Base-by-base conservation (phyloP, 2,113 vertebrate species). In the Myrmecophaga tridactyla region DNA sequence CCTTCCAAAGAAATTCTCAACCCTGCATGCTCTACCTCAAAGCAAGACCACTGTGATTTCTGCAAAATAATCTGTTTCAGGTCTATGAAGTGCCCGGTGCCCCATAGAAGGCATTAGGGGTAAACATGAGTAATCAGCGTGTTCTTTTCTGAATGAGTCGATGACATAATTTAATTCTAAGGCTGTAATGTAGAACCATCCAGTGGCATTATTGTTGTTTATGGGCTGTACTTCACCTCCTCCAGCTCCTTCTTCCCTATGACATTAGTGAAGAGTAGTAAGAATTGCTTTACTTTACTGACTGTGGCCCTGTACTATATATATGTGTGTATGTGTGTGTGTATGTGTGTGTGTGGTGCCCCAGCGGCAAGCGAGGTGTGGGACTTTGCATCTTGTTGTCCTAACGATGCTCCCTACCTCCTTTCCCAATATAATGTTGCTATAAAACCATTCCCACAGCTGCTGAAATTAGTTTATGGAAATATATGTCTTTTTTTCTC, bases 401-500 rank as follows among this genome's bases (percentile, higher is more conserved):
- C 53, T 43, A 20, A 27, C 0, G 53, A 39, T 46, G 11, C 39
- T 25, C 72, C 6, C 25, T n/a, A 86, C 13, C 25, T 94, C 58
- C 69, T 75, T 56, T 80, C 8, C 65, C 85, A n/a, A 9, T n/a
- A 46, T 56, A 41, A 13, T 72, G 67, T 90, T 27, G 73, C 60
- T 8, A 63, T 41, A 77, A 82, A 87, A 43, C 48, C 81, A 85
- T 69, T 87, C 77, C 69, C 31, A 39, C 63, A 51, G 31, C 70
- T 90, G 75, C 92, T 72, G 85, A 87, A 82, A 93, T 93, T 51
- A 87, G 76, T 80, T 95, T 62, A 87, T 63, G 48, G 85, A 96
- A 93, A 95, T 80, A 31, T 34, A 46, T 77, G 72, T 53, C 31
- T 75, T 78, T 93, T 93, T 48, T 12, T 1, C 65, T 65, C 43